Base-by-base conservation (phyloP, 1,140 invertebrate genomes). In the Atta texana region DNA sequence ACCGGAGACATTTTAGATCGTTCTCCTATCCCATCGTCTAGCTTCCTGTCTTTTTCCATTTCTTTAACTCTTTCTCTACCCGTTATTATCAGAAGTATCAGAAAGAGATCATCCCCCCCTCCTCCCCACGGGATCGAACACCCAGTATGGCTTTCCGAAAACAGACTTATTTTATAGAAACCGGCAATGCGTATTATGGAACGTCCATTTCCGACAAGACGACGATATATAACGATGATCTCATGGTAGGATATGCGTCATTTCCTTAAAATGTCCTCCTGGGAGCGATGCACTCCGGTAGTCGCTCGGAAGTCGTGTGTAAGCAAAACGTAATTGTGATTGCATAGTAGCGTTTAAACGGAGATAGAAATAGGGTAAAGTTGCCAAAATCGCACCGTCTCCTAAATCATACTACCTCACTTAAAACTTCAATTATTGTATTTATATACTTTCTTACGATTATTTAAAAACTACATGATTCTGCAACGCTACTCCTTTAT, bases 1-100 rank as follows among this genome's bases (percentile, higher is more conserved):
- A 16, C 57, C 80, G 8, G 80, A 59, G 63, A 90, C 75, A 64
- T 51, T 90, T 88, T 80, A 59, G 51, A 85, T 88, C 85, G 80
- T 28, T 71, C 71, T 75, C 57, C 57, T 77, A 69, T 51, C 75
- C 55, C 51, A 39, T 28, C 18, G 44, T 5, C 34, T 28, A 14
- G 6, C 51, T 74, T 28, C 21, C 16, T 59, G 53, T 44, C 55
- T 28, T 57, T 6, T 18, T 1, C 8, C 51, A 24, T 39, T 28
- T 18, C 71, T 63, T 86, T 87, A 49, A 28, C 21, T 78, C 77
- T 69, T 88, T 59, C 64, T 74, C 14, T 18, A 28, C 51, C 39
- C 57, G 28, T 72, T 44, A 59, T 55, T 51, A 66, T 14, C 51
- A 24, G 14, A 31, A 53, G 24, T 55, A 64, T 49, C 44, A 24